Percentiles rank a stretch among this genome's conserved stretches.
Evolutionary conservation across 2,113 vertebrate species (phyloP).

Genomic region (Notarius lentiginosus): DNA sequence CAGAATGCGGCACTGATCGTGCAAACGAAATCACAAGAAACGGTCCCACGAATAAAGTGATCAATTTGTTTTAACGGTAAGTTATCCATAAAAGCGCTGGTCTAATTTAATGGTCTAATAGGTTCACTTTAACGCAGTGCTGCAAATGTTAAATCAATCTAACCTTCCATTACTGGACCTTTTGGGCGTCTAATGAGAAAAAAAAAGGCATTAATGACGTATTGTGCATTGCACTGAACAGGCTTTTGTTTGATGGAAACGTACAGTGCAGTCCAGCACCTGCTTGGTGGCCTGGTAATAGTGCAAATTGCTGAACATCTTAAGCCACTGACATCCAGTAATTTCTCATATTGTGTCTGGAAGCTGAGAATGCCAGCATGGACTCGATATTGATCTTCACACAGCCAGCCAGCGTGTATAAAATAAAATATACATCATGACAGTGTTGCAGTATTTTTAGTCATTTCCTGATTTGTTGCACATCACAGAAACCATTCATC

Average conservation of each 20-base stretch:
- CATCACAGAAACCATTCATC: neutral
- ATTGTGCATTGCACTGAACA: neutral
- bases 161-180: conserved; percentile 15
- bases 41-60: conserved; percentile 1
- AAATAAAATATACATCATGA: conserved; percentile 24
- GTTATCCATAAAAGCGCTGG: neutral
- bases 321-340: neutral
- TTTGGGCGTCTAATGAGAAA: neutral
- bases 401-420: neutral
- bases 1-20: neutral
- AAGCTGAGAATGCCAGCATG: conserved; percentile 2
- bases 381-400: conserved; percentile 3
- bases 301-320: neutral
- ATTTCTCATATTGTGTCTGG: neutral
- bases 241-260: neutral
- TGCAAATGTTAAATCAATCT: conserved; percentile 29
- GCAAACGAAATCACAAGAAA: neutral
- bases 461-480: neutral
- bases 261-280: neutral
- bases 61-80: conserved; percentile 24
- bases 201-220: neutral
- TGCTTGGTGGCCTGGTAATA: neutral
- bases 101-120: conserved; percentile 32
- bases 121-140: conserved; percentile 12
- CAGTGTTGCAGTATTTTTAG: neutral